Evolutionary conservation across 2,888 invertebrate species (phyloP).

Genomic region (Spilosoma lubricipeda): DNA sequence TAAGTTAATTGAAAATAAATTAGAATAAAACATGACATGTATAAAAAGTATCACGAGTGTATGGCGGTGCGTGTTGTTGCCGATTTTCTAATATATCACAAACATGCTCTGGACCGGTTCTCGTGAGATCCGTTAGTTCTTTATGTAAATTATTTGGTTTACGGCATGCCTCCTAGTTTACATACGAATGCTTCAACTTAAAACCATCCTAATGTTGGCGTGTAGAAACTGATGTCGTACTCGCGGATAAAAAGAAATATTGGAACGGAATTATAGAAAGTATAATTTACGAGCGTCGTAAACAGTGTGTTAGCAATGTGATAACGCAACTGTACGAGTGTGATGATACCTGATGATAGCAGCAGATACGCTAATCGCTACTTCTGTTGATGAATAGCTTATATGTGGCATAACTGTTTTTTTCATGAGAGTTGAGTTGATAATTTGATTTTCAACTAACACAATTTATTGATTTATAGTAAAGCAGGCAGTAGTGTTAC

Average conservation of each 20-base stretch:
- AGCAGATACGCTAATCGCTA: background rate
- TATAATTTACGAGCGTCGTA: slow-evolving; percentile 72
- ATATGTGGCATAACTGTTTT: background rate
- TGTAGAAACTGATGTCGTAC: slow-evolving; percentile 53
- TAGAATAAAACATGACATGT: slow-evolving; percentile 71
- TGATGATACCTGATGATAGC: slow-evolving; percentile 13
- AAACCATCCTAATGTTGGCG: slow-evolving; percentile 56
- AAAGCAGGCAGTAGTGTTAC: background rate
- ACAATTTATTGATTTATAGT: background rate
- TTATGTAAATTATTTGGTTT: slow-evolving; percentile 84
- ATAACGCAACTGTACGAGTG: slow-evolving; percentile 51
- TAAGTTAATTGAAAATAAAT: slow-evolving; percentile 70
- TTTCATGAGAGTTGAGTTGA: background rate
- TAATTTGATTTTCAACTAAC: background rate
- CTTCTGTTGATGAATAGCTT: background rate
- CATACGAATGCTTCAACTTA: slow-evolving; percentile 74
- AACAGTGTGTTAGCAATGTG: slow-evolving; percentile 60
- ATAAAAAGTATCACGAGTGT: slow-evolving; percentile 66
- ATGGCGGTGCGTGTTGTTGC: slow-evolving; percentile 63
- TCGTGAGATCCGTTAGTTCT: slow-evolving; percentile 84
- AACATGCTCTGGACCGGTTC: slow-evolving; percentile 80
- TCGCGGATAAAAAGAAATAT: slow-evolving; percentile 65
- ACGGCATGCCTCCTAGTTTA: slow-evolving; percentile 80
- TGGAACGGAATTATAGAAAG: slow-evolving; percentile 74
- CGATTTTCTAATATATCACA: slow-evolving; percentile 86